phyloP scores from a whole-genome alignment of 2,113 vertebrate species.

The Tachuris rubrigastra region DNA sequence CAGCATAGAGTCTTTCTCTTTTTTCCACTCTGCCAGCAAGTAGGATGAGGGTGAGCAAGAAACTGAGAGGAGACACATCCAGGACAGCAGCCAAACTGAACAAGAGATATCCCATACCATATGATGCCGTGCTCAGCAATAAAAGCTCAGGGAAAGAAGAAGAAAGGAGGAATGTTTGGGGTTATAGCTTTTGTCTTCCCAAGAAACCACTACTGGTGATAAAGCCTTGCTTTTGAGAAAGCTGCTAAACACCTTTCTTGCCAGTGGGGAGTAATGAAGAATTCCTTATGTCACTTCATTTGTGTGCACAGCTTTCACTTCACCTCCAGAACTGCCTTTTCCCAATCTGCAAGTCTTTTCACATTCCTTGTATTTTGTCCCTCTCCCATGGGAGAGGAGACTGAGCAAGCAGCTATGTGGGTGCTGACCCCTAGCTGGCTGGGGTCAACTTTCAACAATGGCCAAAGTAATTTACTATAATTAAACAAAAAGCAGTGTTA shows the following conservation, averaged over 20 bases:
- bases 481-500: conserved; percentile 26
- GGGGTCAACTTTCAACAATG: background rate
- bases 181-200: background rate
- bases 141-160: background rate
- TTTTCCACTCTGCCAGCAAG: background rate
- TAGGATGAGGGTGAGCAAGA: background rate
- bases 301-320: background rate
- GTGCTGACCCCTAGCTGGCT: background rate
- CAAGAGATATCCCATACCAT: background rate
- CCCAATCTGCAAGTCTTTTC: background rate
- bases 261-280: background rate
- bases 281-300: background rate
- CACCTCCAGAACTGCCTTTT: background rate
- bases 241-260: background rate
- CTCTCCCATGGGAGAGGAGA: background rate
- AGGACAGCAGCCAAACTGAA: background rate
- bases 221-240: background rate
- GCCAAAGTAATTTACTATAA: conserved; percentile 3
- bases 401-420: background rate
- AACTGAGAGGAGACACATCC: background rate
- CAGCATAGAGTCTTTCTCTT: accelerated
- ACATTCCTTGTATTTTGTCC: background rate
- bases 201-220: background rate
- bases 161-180: background rate
- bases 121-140: background rate